A percentile compares a stretch with the other conserved stretches of the same genome.
These are phyloP conservation scores for Dendrocopos noguchii DNA, from an alignment of 2,113 vertebrate species.

Conservation along the genomic window DNA sequence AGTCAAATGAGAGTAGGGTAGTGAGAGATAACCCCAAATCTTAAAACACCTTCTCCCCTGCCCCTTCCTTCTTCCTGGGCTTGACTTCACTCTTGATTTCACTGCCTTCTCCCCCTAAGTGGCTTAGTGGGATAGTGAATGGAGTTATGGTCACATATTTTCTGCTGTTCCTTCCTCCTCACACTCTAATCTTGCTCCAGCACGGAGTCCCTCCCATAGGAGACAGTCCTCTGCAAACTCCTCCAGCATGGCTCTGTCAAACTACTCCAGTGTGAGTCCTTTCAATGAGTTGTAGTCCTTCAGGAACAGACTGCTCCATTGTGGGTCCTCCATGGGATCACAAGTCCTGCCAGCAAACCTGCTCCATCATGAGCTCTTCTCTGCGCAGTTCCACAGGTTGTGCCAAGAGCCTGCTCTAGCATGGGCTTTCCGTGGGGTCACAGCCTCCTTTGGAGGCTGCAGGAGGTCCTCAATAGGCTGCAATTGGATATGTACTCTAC, in stretches of 20 bases:
- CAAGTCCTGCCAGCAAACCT: background rate
- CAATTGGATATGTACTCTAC: background rate
- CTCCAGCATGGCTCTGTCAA: background rate
- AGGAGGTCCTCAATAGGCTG: background rate
- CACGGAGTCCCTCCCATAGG: fast-evolving
- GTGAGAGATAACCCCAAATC: background rate
- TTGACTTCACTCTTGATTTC: background rate
- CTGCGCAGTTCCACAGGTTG: background rate
- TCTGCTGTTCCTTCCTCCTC: background rate
- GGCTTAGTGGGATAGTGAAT: fast-evolving
- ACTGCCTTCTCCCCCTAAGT: background rate
- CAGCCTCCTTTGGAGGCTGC: background rate
- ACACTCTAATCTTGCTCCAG: background rate
- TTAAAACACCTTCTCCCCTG: background rate
- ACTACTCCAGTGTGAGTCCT: fast-evolving
- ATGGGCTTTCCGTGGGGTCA: background rate
- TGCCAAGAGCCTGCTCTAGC: no score
- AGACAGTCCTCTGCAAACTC: background rate
- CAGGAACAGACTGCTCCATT: background rate
- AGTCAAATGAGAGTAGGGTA: background rate
- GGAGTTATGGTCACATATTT: fast-evolving
- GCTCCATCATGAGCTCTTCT: background rate
- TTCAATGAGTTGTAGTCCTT: background rate
- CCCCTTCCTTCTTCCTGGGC: background rate
- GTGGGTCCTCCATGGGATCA: no score